Evolutionary conservation across 1,140 invertebrate species (phyloP).

Genomic region (Drosophila pseudoobscura): DNA sequence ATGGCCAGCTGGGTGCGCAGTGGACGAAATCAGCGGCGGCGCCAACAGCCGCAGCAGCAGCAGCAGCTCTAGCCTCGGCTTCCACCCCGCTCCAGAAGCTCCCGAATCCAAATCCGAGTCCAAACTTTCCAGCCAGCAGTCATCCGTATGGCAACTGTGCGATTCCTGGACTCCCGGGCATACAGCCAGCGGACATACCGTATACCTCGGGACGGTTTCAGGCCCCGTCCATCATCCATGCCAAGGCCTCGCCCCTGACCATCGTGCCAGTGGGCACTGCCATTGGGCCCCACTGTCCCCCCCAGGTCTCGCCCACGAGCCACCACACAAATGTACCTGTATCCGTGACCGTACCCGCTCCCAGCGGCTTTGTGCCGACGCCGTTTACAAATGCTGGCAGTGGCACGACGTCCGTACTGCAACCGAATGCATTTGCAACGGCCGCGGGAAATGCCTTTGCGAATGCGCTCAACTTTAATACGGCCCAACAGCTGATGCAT

Average conservation of each 20-base stretch:
- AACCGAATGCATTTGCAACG: slow-evolving; percentile 72
- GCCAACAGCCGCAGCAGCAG: slow-evolving; percentile 38
- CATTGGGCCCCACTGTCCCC: slow-evolving; percentile 15
- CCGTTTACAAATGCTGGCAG: slow-evolving; percentile 53
- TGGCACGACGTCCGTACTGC: slow-evolving; percentile 62
- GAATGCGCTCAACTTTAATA: slow-evolving; percentile 63
- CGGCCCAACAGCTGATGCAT: slow-evolving; percentile 69
- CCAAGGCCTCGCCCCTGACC: slow-evolving; percentile 63
- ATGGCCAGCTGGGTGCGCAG: slow-evolving; percentile 76
- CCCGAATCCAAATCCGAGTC: not conserved
- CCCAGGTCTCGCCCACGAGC: slow-evolving; percentile 62
- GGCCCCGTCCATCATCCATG: slow-evolving; percentile 55
- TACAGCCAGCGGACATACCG: slow-evolving; percentile 51
- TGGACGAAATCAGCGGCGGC: slow-evolving; percentile 73
- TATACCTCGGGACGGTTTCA: slow-evolving; percentile 71
- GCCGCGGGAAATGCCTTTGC: slow-evolving; percentile 57
- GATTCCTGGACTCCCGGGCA: not conserved
- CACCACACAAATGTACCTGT: slow-evolving; percentile 75
- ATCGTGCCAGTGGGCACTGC: slow-evolving; percentile 47
- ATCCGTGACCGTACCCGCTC: slow-evolving; percentile 45
- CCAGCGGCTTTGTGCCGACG: slow-evolving; percentile 75
- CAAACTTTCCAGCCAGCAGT: slow-evolving; percentile 9
- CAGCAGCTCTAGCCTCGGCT: slow-evolving; percentile 35
- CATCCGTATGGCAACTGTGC: slow-evolving; percentile 50
- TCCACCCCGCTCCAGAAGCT: slow-evolving; percentile 44